phyloP scores from a whole-genome alignment of 2,888 invertebrate species.

The Cheilosia vulpina region DNA sequence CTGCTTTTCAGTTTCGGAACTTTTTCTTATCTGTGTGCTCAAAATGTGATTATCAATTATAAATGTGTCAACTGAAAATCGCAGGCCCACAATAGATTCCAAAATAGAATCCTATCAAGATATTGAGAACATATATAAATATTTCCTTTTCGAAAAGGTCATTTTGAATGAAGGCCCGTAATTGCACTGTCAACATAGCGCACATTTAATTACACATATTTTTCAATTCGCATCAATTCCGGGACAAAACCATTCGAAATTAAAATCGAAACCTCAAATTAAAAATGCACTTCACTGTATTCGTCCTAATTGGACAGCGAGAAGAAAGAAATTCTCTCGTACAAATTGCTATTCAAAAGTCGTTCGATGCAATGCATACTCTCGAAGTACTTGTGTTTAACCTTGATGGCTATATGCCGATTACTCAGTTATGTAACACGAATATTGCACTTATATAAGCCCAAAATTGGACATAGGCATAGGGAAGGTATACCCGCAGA shows the following conservation, averaged over 20 bases:
- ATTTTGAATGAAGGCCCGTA: not conserved
- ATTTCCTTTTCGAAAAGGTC: not conserved
- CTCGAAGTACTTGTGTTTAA: slow-evolving; percentile 52
- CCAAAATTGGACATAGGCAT: slow-evolving; percentile 1
- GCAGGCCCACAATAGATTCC: not conserved
- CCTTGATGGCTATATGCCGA: slow-evolving; percentile 61
- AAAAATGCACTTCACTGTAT: slow-evolving; percentile 34
- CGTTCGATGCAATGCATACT: slow-evolving; percentile 42
- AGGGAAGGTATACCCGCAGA: too few species aligned
- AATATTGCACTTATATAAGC: slow-evolving; percentile 50
- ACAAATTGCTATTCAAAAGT: slow-evolving; percentile 59
- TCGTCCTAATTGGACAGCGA: slow-evolving; percentile 57
- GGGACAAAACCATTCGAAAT: not conserved
- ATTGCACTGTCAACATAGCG: slow-evolving; percentile 3
- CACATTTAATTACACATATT: too few species aligned
- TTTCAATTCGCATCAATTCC: not conserved
- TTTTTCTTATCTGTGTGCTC: not conserved
- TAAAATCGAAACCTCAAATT: not conserved
- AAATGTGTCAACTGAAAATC: not conserved
- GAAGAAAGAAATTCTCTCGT: not conserved
- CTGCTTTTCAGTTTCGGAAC: not conserved
- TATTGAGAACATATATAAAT: not conserved
- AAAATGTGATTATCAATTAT: slow-evolving; percentile 1
- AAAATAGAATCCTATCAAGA: not conserved
- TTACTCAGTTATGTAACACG: slow-evolving; percentile 64